These are phyloP conservation scores for Trypoxylon attenuatum DNA, from an alignment of 2,888 invertebrate genomes.

Conservation along the genomic window DNA sequence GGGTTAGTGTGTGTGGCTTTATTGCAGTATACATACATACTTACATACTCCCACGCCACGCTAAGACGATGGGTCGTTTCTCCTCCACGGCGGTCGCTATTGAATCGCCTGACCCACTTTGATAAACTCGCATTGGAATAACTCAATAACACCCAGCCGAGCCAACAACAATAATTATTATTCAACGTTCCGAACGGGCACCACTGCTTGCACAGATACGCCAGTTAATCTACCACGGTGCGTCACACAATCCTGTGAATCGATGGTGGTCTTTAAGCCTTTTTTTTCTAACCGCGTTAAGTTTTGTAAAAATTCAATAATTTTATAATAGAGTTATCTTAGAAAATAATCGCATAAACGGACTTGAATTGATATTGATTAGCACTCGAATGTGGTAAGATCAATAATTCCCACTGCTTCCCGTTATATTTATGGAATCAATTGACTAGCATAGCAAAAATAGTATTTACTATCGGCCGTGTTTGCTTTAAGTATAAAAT, in stretches of 20 bases:
- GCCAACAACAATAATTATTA: constrained; percentile 69
- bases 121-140: constrained; percentile 73
- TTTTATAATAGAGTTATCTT: too few species aligned
- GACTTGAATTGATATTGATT: too few species aligned
- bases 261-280: constrained; percentile 1
- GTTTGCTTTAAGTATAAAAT: constrained; percentile 17
- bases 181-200: constrained; percentile 54
- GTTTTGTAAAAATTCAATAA: too few species aligned
- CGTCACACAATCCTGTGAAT: constrained; percentile 16
- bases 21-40: constrained; percentile 34
- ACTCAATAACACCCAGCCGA: constrained; percentile 67
- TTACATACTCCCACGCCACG: constrained; percentile 61
- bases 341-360: too few species aligned
- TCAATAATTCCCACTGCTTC: too few species aligned
- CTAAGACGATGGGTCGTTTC: constrained; percentile 62
- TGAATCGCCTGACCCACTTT: constrained; percentile 74
- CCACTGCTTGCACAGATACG: constrained; percentile 31
- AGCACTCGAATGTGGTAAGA: too few species aligned
- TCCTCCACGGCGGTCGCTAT: constrained; percentile 65
- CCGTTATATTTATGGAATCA: too few species aligned
- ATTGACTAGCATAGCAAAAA: too few species aligned
- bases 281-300: too few species aligned
- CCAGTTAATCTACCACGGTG: constrained; percentile 40
- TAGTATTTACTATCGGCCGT: too few species aligned
- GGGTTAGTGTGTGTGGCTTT: constrained; percentile 14